Base-by-base conservation (phyloP, 1,140 invertebrate genomes). In the Anoplolepis gracilipes region DNA sequence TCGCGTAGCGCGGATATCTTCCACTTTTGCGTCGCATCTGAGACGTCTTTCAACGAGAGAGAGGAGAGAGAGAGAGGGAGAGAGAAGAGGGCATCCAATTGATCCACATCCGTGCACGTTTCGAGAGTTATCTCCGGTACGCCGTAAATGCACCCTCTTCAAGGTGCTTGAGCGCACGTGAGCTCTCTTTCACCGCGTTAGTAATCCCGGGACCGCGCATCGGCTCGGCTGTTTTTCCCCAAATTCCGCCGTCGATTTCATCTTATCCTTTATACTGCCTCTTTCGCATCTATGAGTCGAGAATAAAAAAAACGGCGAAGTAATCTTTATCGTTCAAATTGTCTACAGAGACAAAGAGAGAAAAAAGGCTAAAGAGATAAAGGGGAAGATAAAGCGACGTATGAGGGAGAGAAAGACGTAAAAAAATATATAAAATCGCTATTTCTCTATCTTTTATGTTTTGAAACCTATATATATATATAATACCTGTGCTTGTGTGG, bases 71-170 rank as follows among this genome's bases (percentile, higher is more conserved):
- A 49, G 46, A 49, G 16, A 49, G 16, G 19, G 46, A 49, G 46
- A 49, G 13, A 49, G 46, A 25, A 22, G 53, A 57, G 25, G 22
- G 19, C n/a, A 70, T 22, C 84, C 88, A 86, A 89, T 89, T 88
- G 88, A 89, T 88, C 84, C 87, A 36, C 76, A 81, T 85, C 64
- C 88, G 70, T 39, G 69, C 88, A 82, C 84, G 86, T 87, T 81
- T 67, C 76, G 53, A 53, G 87, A 87, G 86, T 81, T 88, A 88
- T 82, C 81, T 84, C 87, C 57, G 87, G 84, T 88, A 36, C 86
- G 73, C 55, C 76, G 86, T 88, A 89, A 88, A 89, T 78, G 88
- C 62, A 85, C 65, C 88, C 65, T 49, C 69, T 89, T 89, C 76
- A 70, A 87, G 84, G 87, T 89, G 84, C 88, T 88, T 82, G 78